Evolutionary conservation across 2,797 vertebrate genomes (phyloP).

Genomic region (Lagothrix lagotricha): DNA sequence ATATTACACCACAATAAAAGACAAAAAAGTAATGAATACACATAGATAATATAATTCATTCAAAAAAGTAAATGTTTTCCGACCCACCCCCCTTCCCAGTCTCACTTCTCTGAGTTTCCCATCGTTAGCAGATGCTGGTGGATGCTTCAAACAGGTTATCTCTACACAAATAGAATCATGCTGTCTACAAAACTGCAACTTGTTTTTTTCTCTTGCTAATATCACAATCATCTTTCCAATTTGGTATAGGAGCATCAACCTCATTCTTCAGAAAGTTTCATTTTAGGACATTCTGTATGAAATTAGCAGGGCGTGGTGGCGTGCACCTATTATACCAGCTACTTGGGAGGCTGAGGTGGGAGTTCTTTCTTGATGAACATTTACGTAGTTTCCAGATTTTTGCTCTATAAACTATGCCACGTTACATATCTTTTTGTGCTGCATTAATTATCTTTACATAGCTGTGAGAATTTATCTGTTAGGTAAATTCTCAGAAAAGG

Average conservation of each 20-base stretch:
- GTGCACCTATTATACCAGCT: too few relatives aligned
- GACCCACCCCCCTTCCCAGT: rapidly evolving
- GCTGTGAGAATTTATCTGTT: not conserved
- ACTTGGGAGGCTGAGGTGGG: too few relatives aligned
- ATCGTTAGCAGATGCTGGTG: not conserved
- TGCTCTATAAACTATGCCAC: not conserved
- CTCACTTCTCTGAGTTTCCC: not conserved
- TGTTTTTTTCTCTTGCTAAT: not conserved
- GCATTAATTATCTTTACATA: not conserved
- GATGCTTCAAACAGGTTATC: not conserved
- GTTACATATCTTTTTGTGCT: not conserved
- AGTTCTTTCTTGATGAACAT: not conserved
- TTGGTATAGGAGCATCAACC: not conserved
- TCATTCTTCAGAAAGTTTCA: not conserved
- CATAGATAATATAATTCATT: not conserved
- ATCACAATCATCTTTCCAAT: not conserved
- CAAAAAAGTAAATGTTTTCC: not conserved
- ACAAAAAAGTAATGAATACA: not conserved
- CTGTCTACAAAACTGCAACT: not conserved
- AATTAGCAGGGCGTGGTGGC: too few relatives aligned
- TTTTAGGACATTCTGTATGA: not conserved
- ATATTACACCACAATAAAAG: not conserved
- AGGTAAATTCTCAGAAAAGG: not conserved
- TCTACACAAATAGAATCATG: not conserved
- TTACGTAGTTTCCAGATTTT: not conserved